Evolutionary conservation across 2,888 invertebrate species (phyloP).

Genomic region (Linnaemya vulpina): DNA sequence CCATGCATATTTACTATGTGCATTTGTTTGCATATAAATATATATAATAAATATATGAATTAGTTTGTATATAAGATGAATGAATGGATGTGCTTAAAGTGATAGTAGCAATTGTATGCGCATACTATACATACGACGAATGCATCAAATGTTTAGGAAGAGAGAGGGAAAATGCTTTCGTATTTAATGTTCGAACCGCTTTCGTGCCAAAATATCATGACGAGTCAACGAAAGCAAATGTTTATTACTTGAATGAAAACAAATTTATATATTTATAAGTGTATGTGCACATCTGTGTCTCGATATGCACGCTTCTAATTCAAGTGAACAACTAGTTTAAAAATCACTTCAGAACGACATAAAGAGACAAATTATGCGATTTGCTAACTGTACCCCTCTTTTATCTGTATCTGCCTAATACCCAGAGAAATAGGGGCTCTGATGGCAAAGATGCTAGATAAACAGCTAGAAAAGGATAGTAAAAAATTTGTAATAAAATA

Average conservation of each 20-base stretch:
- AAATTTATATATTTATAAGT: not conserved
- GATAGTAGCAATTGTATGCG: conserved; percentile 51
- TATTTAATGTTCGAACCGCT: conserved; percentile 3
- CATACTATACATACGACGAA: conserved; percentile 16
- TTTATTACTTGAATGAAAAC: not conserved
- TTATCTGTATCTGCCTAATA: too few relatives aligned
- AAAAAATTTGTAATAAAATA: too few relatives aligned
- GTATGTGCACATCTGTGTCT: not conserved
- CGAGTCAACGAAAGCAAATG: conserved; percentile 10
- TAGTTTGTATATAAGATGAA: too few relatives aligned
- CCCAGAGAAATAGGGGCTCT: too few relatives aligned
- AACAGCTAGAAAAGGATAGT: too few relatives aligned
- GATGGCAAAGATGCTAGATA: too few relatives aligned
- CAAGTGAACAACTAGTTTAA: not conserved
- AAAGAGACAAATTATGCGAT: too few relatives aligned
- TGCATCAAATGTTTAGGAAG: not conserved
- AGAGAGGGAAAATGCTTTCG: not conserved
- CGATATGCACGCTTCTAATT: not conserved
- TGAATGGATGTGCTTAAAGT: conserved; percentile 9
- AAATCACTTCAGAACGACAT: too few relatives aligned
- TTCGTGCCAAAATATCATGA: conserved; percentile 46
- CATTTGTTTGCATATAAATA: too few relatives aligned
- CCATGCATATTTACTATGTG: too few relatives aligned
- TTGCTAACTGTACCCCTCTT: too few relatives aligned
- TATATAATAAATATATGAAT: too few relatives aligned